Conservation (phyloP, 2,888 invertebrate genomes). For the Adineta ricciae region DNA sequence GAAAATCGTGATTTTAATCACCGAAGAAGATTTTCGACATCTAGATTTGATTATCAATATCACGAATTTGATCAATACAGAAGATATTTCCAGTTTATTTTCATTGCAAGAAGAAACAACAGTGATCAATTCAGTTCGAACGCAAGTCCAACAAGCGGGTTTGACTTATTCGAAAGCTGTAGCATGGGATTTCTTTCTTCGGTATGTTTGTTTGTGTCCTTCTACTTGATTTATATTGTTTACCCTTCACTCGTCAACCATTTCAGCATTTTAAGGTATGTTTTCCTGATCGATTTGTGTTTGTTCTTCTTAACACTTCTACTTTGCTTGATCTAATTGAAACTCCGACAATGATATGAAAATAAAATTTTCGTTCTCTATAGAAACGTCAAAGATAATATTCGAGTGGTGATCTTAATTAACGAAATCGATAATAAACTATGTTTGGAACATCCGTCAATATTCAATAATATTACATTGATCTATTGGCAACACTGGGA, state of each 20-base stretch:
- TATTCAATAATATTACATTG: constrained; percentile 47
- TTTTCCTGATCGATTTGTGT: background rate
- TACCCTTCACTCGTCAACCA: background rate
- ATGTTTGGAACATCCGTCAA: constrained; percentile 44
- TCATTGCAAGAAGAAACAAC: constrained; percentile 47
- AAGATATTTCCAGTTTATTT: constrained; percentile 44
- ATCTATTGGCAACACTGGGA: constrained; percentile 49
- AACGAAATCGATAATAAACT: constrained; percentile 43
- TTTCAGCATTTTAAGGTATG: background rate
- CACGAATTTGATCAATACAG: constrained; percentile 38
- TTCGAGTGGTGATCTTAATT: constrained; percentile 44
- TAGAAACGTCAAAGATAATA: constrained; percentile 47
- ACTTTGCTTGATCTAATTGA: background rate
- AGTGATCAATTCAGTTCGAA: constrained; percentile 49
- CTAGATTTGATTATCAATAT: constrained; percentile 47
- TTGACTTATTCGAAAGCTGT: constrained; percentile 47
- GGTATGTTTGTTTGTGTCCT: constrained; percentile 36
- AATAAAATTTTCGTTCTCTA: no score
- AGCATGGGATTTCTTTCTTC: constrained; percentile 50
- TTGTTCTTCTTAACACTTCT: background rate
- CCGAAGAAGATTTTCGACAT: constrained; percentile 45
- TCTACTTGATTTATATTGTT: background rate
- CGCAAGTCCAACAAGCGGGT: constrained; percentile 49
- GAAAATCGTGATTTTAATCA: constrained; percentile 43
- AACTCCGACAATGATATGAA: background rate